phyloP scores from a whole-genome alignment of 2,888 invertebrate genomes.

The Nasonovia ribisnigri region DNA sequence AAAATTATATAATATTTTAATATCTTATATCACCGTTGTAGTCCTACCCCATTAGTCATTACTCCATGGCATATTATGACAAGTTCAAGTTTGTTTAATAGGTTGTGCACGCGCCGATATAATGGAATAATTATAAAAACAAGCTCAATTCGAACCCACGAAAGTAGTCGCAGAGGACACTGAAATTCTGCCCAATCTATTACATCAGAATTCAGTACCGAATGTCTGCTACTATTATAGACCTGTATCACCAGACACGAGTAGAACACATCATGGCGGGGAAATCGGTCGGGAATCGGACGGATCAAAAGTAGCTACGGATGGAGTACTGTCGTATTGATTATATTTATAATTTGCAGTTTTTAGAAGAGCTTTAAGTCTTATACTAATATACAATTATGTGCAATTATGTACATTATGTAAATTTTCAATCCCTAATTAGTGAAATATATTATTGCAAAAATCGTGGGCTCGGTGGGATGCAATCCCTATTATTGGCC shows the following conservation, averaged over 20 bases:
- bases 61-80: not conserved
- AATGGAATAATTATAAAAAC: not conserved
- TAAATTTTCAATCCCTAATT: not conserved
- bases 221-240: not conserved
- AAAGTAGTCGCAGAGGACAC: not conserved
- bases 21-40: not conserved
- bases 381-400: not conserved
- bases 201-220: not conserved
- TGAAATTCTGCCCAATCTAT: not conserved
- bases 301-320: too few relatives aligned
- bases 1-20: not conserved
- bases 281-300: not conserved
- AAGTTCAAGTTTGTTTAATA: not conserved
- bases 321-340: not conserved
- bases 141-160: not conserved
- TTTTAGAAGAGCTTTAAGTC: not conserved
- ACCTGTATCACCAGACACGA: not conserved
- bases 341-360: not conserved
- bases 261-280: not conserved
- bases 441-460: not conserved
- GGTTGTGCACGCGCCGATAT: not conserved
- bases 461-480: not conserved
- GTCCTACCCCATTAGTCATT: not conserved
- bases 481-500: not conserved
- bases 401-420: not conserved